A percentile compares a stretch with the other conserved stretches of the same genome.
These are phyloP conservation scores for Entosphenus tridentatus DNA, from an alignment of 2,113 vertebrate genomes.

Conservation along the genomic window DNA sequence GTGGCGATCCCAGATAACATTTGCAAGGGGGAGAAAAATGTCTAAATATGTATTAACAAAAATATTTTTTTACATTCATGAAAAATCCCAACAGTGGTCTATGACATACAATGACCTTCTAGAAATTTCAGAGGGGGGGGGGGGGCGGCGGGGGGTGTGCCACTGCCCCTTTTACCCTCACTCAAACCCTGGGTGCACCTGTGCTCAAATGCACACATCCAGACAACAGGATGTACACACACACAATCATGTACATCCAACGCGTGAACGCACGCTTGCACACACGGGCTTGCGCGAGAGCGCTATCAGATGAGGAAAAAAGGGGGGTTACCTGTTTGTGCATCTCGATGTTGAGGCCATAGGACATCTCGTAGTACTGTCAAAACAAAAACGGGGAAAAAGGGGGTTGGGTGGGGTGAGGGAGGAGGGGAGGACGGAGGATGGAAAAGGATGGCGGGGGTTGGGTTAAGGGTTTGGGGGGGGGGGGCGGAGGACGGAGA, in stretches of 20 bases:
- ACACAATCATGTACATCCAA: background rate
- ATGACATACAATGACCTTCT: too few species aligned
- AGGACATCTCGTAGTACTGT: slow-evolving; percentile 97
- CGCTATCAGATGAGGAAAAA: background rate
- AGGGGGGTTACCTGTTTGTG: slow-evolving; percentile 71
- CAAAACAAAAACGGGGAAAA: slow-evolving; percentile 13
- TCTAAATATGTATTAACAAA: too few species aligned
- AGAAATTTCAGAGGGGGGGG: too few species aligned
- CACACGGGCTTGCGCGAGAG: background rate
- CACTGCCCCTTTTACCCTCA: too few species aligned
- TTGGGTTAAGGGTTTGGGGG: too few species aligned
- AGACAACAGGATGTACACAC: background rate
- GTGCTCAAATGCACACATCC: background rate
- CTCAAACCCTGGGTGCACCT: background rate
- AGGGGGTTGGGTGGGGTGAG: background rate
- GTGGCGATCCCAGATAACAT: too few species aligned
- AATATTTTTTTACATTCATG: too few species aligned
- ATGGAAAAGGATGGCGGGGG: too few species aligned
- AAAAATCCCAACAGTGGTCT: too few species aligned
- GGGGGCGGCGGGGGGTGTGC: too few species aligned
- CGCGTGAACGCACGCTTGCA: background rate
- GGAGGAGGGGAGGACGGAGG: background rate
- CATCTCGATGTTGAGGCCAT: slow-evolving; percentile 95
- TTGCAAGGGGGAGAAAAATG: too few species aligned
- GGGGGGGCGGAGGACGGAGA: too few species aligned